phyloP scores from a whole-genome alignment of 1,140 invertebrate species.

The Brachionus calyciflorus region DNA sequence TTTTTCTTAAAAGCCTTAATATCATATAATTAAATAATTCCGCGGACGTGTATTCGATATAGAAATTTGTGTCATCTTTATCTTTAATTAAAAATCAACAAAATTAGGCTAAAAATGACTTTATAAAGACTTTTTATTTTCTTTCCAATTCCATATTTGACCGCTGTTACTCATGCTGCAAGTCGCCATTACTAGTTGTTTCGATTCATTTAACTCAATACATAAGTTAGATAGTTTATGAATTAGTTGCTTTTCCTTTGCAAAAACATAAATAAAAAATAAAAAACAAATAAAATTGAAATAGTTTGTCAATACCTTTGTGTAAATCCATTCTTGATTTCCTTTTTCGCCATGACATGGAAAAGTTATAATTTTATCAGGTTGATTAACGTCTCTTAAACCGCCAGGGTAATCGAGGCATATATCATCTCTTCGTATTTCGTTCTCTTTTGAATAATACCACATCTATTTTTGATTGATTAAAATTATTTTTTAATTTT shows the following conservation, averaged over 20 bases:
- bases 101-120: too few species aligned
- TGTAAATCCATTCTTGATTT: slow-evolving; percentile 46
- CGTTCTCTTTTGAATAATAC: slow-evolving; percentile 55
- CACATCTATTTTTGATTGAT: slow-evolving; percentile 5
- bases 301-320: background rate
- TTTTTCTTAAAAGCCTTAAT: too few species aligned
- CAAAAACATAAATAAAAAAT: slow-evolving; percentile 4
- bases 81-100: too few species aligned
- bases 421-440: slow-evolving; percentile 91
- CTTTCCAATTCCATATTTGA: slow-evolving; percentile 45
- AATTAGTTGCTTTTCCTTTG: slow-evolving; percentile 36
- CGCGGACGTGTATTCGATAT: too few species aligned
- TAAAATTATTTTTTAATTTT: background rate
- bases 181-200: slow-evolving; percentile 24
- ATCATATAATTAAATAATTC: too few species aligned
- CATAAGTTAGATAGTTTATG: slow-evolving; percentile 31
- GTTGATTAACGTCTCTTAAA: slow-evolving; percentile 57
- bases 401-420: slow-evolving; percentile 92
- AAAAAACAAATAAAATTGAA: background rate
- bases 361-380: slow-evolving; percentile 74
- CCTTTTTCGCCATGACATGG: slow-evolving; percentile 76
- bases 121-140: slow-evolving; percentile 10
- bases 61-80: too few species aligned
- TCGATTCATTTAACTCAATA: background rate
- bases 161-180: background rate